phyloP scores from a whole-genome alignment of 2,888 invertebrate species.

The Choristoneura rosaceana region DNA sequence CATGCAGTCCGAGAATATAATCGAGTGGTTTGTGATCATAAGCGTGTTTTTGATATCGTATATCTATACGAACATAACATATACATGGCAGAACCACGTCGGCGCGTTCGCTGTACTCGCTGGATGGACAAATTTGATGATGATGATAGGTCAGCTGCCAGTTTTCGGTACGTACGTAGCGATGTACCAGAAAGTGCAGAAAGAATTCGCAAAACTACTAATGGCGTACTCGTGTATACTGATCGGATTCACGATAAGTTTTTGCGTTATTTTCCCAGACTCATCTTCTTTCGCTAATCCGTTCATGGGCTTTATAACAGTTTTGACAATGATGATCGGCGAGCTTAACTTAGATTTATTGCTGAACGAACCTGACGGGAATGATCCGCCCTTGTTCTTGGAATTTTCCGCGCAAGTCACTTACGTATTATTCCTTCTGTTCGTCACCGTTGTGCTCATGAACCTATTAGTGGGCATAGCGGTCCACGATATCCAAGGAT shows the following conservation, averaged over 20 bases:
- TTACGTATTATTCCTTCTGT: constrained; percentile 91
- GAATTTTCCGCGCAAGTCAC: constrained; percentile 93
- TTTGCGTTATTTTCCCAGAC: constrained; percentile 94
- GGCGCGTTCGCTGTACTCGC: constrained; percentile 94
- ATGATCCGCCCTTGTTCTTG: constrained; percentile 90
- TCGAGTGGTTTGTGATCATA: constrained; percentile 94
- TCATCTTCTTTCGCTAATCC: constrained; percentile 93
- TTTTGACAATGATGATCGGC: constrained; percentile 95
- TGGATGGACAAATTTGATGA: constrained; percentile 96
- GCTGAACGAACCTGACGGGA: constrained; percentile 90
- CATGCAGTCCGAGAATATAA: constrained; percentile 93
- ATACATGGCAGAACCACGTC: constrained; percentile 94
- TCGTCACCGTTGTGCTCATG: constrained; percentile 94
- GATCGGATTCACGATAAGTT: constrained; percentile 94
- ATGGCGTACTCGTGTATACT: constrained; percentile 94
- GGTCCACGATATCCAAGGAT: constrained; percentile 94
- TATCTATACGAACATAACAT: constrained; percentile 90
- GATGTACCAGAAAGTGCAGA: constrained; percentile 95
- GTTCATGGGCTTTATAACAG: constrained; percentile 93
- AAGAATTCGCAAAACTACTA: constrained; percentile 94
- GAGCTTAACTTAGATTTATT: constrained; percentile 92
- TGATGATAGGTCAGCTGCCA: constrained; percentile 95
- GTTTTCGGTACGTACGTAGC: constrained; percentile 96
- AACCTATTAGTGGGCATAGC: constrained; percentile 94
- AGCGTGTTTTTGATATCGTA: constrained; percentile 94